Base-by-base conservation (phyloP, 2,888 invertebrate genomes). In the Agapostemon virescens region DNA sequence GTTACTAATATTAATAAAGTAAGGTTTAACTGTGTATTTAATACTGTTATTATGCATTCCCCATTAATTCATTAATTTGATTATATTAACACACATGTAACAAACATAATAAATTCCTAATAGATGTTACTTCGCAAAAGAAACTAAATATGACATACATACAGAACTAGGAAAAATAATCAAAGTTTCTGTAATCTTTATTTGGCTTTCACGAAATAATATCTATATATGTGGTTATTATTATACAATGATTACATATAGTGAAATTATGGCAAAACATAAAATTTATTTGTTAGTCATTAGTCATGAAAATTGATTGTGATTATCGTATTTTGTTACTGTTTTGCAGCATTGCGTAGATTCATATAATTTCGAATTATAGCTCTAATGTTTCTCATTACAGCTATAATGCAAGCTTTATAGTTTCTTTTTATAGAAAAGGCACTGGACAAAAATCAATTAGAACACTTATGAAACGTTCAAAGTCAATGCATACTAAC, bases 401-500 rank as follows among this genome's bases (percentile, higher is more conserved):
- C 77, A 68, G 69, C 76, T 82, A 77, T 83, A 85, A 77, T 72
- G 69, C 55, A 85, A 86, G 78, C 83, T 82, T 77, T 75, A 66
- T 73, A 69, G 33, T 23, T 66, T 77, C n/a, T n/a, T n/a, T 72
- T 63, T 49, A 73, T 76, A 80, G 45, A 86, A 64, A 86, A 86
- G 84, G 84, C 82, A 86, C 86, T 77, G 64, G 74, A 73, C 75
- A 58, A 55, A 81, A 77, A 70, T 55, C 69, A 74, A 77, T 79
- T 74, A 77, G 63, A 9, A 79, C 63, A 40, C 55, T 82, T 74
- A 49, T 17, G 3, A 63, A 70, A 75, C 55, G 36, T 74, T 67
- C 38, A 82, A 68, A 64, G 74, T 68, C 69, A 81, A 73, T 75
- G 79, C 70, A 81, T 89, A 92, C 92, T 88, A 82, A 92, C 92